These are phyloP conservation scores for Zaprionus camerounensis DNA, from an alignment of 1,140 invertebrate species.

Conservation along the genomic window DNA sequence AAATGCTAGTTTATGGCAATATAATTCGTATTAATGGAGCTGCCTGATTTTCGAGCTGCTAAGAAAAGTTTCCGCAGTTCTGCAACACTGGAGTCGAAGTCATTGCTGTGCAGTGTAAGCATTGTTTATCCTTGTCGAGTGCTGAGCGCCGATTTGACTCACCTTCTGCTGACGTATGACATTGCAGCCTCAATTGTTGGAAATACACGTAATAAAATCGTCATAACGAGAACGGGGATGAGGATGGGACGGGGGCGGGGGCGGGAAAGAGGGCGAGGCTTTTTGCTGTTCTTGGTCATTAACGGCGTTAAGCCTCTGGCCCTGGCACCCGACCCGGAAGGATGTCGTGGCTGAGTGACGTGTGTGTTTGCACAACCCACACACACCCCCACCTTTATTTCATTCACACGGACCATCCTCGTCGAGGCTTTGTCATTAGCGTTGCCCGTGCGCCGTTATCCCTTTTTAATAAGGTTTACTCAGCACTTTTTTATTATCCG, in stretches of 20 bases:
- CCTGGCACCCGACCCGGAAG: conserved; percentile 60
- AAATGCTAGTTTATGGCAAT: conserved; percentile 27
- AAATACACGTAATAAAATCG: conserved; percentile 73
- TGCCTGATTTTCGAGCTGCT: not conserved
- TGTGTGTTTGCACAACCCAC: conserved; percentile 70
- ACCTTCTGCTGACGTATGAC: conserved; percentile 82
- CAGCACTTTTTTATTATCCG: conserved; percentile 65
- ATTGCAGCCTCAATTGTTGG: conserved; percentile 81
- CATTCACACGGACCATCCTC: conserved; percentile 28
- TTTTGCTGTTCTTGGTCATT: conserved; percentile 74
- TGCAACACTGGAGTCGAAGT: not conserved
- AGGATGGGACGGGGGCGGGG: not conserved
- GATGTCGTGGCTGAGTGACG: conserved; percentile 80
- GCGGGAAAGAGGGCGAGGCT: conserved; percentile 38
- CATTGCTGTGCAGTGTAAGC: conserved; percentile 30
- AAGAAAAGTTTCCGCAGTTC: not conserved
- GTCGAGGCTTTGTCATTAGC: conserved; percentile 72
- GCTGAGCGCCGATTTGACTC: conserved; percentile 57
- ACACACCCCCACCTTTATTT: conserved; percentile 23
- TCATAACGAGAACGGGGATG: conserved; percentile 45
- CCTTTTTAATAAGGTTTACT: conserved; percentile 83
- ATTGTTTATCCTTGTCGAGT: conserved; percentile 39
- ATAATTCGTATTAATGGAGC: not conserved
- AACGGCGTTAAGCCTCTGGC: conserved; percentile 71
- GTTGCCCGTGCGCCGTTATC: conserved; percentile 74